Conservation (phyloP, 2,888 invertebrate species). For the Patella caerulea region DNA sequence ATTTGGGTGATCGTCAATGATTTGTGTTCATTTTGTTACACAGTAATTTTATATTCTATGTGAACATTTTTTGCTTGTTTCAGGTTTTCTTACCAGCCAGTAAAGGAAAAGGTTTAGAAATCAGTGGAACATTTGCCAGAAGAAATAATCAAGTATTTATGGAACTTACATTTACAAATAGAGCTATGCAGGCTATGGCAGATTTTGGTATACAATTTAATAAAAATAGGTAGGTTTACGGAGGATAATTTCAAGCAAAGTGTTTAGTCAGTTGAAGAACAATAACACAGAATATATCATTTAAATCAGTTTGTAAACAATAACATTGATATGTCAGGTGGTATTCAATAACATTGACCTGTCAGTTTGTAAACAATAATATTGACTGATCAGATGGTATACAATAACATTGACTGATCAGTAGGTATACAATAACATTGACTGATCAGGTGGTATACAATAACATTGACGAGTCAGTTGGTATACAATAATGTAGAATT, state of each 20-base stretch:
- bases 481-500: no score
- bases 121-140: conserved; percentile 93
- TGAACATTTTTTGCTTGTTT: not conserved
- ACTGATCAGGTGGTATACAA: no score
- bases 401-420: not conserved
- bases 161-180: conserved; percentile 97
- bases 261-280: no score
- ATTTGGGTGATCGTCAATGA: no score
- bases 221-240: conserved; percentile 81
- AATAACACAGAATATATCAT: no score
- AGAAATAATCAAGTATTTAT: conserved; percentile 86
- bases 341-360: not conserved
- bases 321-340: not conserved
- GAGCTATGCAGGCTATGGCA: conserved; percentile 97
- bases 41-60: no score
- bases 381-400: no score
- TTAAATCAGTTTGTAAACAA: no score
- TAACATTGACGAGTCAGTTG: no score
- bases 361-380: not conserved
- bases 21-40: no score
- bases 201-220: conserved; percentile 98
- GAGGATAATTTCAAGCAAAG: not conserved
- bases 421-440: no score
- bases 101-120: conserved; percentile 91
- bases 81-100: conserved; percentile 92